Conservation (phyloP, 2,797 vertebrate species). For the Uromys caudimaculatus region DNA sequence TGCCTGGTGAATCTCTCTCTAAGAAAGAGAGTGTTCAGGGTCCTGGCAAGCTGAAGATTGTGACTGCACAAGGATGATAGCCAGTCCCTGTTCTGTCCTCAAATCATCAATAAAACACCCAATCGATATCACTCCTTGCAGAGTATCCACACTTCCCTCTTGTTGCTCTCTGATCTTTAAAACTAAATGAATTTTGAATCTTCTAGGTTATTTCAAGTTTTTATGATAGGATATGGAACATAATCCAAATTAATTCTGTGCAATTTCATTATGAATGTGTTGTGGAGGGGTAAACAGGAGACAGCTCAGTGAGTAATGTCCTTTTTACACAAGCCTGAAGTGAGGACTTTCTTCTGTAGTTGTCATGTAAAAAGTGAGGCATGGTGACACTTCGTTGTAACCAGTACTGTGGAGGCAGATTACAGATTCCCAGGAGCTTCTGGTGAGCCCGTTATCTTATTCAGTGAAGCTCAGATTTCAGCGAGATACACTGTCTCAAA, state of each 20-base stretch:
- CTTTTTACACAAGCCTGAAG: background rate
- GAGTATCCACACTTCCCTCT: background rate
- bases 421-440: background rate
- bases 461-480: background rate
- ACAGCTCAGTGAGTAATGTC: background rate
- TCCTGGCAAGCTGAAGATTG: background rate
- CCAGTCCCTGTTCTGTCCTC: background rate
- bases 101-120: background rate
- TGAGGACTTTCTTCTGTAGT: background rate
- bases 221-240: background rate
- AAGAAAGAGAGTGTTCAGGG: background rate
- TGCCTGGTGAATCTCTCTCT: background rate
- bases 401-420: background rate
- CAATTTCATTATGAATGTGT: background rate
- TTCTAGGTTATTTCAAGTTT: background rate
- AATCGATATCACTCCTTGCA: background rate
- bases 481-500: background rate
- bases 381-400: background rate
- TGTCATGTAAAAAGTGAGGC: background rate
- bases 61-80: background rate
- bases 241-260: background rate
- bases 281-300: background rate
- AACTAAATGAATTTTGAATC: constrained; percentile 18
- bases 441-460: background rate
- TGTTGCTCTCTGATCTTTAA: background rate